Evolutionary conservation across 2,797 vertebrate species (phyloP).

Genomic region (Fundulus diaphanus): DNA sequence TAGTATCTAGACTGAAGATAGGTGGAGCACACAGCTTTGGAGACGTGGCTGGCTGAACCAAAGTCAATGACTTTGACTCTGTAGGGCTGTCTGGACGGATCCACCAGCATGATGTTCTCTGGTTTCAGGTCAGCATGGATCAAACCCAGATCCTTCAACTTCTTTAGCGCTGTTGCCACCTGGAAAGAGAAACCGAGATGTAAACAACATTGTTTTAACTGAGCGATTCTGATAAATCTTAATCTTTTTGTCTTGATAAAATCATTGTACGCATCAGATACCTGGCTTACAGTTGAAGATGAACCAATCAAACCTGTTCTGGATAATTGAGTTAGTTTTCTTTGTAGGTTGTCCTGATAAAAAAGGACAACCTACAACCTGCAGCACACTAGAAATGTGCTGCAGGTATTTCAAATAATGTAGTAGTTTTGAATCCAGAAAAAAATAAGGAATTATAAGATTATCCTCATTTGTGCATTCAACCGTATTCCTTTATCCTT

Average conservation of each 20-base stretch:
- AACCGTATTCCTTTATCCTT: background rate
- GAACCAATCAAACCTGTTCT: background rate
- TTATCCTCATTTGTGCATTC: background rate
- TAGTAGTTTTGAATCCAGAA: background rate
- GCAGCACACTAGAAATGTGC: background rate
- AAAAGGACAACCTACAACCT: no score
- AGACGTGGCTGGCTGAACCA: constrained; percentile 96
- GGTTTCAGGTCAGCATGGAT: constrained; percentile 99
- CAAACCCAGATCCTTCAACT: constrained; percentile 96
- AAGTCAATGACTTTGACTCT: constrained; percentile 99
- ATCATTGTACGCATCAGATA: background rate
- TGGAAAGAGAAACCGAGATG: constrained; percentile 22
- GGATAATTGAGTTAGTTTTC: background rate
- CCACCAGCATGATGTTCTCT: constrained; percentile 99
- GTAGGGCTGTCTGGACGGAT: constrained; percentile 94
- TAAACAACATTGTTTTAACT: background rate
- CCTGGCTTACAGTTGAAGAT: no score
- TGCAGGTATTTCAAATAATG: background rate
- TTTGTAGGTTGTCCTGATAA: background rate
- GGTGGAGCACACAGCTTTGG: constrained; percentile 98
- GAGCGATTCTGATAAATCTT: no score
- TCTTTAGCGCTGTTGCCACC: constrained; percentile 95
- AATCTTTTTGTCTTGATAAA: no score
- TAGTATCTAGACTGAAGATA: constrained; percentile 98
- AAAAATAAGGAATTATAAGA: background rate